phyloP scores from a whole-genome alignment of 2,888 invertebrate genomes.

The Lissonota sp. region DNA sequence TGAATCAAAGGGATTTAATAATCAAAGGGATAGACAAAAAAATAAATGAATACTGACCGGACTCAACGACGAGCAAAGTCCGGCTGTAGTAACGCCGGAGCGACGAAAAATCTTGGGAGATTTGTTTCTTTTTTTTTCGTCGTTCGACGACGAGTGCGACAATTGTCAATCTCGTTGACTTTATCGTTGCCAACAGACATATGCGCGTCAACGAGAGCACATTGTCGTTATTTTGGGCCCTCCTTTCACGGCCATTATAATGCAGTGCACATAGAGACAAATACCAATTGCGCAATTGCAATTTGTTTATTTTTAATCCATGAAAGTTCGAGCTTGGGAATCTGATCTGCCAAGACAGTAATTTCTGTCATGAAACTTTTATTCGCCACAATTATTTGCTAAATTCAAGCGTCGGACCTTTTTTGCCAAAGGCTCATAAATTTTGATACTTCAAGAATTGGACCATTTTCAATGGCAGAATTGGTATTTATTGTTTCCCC shows the following conservation, averaged over 20 bases:
- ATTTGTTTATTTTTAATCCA: conserved; percentile 56
- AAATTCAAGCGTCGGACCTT: no score
- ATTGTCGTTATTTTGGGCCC: conserved; percentile 22
- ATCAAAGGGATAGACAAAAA: neutral
- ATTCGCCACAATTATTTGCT: no score
- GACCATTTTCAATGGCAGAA: no score
- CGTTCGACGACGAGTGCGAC: conserved; percentile 6
- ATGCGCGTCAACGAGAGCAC: conserved; percentile 22
- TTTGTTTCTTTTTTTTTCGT: conserved; percentile 12
- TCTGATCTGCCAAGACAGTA: no score
- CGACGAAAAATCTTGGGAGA: conserved; percentile 20
- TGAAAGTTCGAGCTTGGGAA: conserved; percentile 10
- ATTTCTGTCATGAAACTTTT: no score
- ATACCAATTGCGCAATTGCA: conserved; percentile 45
- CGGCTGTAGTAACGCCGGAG: neutral
- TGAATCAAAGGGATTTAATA: no score
- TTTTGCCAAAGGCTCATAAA: no score
- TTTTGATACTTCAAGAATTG: no score
- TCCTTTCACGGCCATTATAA: no score
- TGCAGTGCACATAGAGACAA: neutral
- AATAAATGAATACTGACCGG: conserved; percentile 21
- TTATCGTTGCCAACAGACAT: conserved; percentile 36
- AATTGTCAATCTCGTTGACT: conserved; percentile 28
- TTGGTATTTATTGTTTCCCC: no score
- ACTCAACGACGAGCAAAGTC: conserved; percentile 6